These are phyloP conservation scores for Scolopax bukidnonensis DNA, from an alignment of 2,797 vertebrate species.

Conservation along the genomic window DNA sequence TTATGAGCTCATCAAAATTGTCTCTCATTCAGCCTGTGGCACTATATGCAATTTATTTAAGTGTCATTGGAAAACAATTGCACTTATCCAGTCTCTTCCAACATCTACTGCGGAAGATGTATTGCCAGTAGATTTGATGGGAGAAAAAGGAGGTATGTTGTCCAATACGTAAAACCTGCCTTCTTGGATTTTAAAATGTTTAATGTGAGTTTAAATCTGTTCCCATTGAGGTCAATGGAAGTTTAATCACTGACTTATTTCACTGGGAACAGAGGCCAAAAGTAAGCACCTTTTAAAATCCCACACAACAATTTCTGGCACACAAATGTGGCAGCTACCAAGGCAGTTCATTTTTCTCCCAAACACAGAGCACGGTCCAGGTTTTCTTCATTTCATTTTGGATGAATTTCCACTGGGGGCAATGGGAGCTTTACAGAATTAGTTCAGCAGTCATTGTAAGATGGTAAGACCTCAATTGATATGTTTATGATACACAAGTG, in stretches of 20 bases:
- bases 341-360: slow-evolving; percentile 47
- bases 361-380: not conserved
- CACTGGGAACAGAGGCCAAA: slow-evolving; percentile 22
- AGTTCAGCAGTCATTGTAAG: not conserved
- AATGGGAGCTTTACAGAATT: not conserved
- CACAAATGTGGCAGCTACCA: slow-evolving; percentile 25
- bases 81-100: not conserved
- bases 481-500: not conserved
- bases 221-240: slow-evolving; percentile 40
- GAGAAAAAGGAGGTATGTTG: not conserved
- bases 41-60: not conserved
- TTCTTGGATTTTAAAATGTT: slow-evolving; percentile 16
- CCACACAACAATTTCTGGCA: slow-evolving; percentile 37
- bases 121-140: not conserved
- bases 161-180: not conserved
- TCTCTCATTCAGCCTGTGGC: slow-evolving; percentile 9
- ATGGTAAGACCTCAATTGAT: not conserved
- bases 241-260: slow-evolving; percentile 57
- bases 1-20: slow-evolving; percentile 12
- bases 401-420: not conserved
- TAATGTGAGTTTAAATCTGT: slow-evolving; percentile 28
- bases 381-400: not conserved
- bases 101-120: not conserved
- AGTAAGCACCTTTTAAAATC: slow-evolving; percentile 56
- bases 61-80: not conserved